Evolutionary conservation across 1,140 invertebrate species (phyloP).

Genomic region (Drosophila tsacasi): DNA sequence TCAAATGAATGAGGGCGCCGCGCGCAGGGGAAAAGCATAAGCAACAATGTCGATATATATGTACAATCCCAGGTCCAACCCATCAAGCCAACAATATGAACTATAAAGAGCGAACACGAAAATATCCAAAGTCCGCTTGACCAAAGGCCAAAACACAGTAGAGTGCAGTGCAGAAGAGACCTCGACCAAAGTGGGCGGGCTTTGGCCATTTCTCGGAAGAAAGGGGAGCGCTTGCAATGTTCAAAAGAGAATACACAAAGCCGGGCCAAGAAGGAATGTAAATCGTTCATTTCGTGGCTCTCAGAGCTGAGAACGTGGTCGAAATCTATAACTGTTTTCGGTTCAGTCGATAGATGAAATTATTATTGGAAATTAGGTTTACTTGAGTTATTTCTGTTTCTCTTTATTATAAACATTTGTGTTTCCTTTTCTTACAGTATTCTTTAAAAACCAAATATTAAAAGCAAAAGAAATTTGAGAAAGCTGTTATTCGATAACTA

Average conservation of each 20-base stretch:
- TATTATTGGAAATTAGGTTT: neutral
- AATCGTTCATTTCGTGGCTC: conserved; percentile 18
- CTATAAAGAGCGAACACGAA: conserved; percentile 76
- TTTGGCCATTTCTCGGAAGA: conserved; percentile 8
- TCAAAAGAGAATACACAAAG: conserved; percentile 39
- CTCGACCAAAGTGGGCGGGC: conserved; percentile 6
- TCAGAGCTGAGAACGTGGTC: conserved; percentile 14
- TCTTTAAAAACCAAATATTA: neutral
- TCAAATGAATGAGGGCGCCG: conserved; percentile 64
- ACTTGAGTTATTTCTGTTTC: neutral
- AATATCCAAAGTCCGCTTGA: conserved; percentile 78
- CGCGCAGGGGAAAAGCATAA: conserved; percentile 30
- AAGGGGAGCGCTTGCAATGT: conserved; percentile 12
- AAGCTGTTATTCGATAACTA: neutral
- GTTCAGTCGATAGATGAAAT: neutral
- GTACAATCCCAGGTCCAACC: conserved; percentile 45
- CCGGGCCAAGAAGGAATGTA: conserved; percentile 16
- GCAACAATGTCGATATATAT: conserved; percentile 55
- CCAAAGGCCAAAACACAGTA: conserved; percentile 69
- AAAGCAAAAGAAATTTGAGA: neutral
- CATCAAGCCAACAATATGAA: conserved; percentile 71
- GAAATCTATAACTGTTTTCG: neutral
- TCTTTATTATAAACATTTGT: neutral
- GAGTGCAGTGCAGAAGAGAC: conserved; percentile 31
- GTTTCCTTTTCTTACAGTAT: neutral